phyloP scores from a whole-genome alignment of 2,113 vertebrate genomes.

The Erinaceus europaeus region DNA sequence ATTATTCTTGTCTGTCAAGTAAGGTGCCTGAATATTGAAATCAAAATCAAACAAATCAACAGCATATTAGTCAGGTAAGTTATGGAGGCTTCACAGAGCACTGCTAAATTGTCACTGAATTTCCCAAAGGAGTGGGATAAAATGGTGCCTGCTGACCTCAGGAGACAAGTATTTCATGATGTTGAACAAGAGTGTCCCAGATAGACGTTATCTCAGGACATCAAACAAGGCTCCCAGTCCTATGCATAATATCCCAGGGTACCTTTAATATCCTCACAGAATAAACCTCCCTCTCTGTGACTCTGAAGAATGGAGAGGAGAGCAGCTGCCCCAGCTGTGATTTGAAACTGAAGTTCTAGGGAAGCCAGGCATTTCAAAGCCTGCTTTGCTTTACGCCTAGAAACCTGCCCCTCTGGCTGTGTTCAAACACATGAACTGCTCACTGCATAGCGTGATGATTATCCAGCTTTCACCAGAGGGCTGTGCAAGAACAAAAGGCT shows the following conservation, averaged over 20 bases:
- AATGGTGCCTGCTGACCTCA: neutral
- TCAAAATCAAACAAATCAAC: neutral
- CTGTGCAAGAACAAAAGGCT: slow-evolving; percentile 57
- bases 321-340: neutral
- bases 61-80: neutral
- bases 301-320: neutral
- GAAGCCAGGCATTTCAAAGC: slow-evolving; percentile 60
- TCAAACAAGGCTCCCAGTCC: slow-evolving; percentile 53
- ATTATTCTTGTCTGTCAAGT: neutral
- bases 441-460: slow-evolving; percentile 32
- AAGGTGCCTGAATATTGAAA: neutral
- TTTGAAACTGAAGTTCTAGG: slow-evolving; percentile 14
- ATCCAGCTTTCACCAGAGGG: slow-evolving; percentile 7
- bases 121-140: slow-evolving; percentile 26
- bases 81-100: neutral
- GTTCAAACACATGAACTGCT: slow-evolving; percentile 53
- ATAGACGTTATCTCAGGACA: slow-evolving; percentile 57
- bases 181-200: slow-evolving; percentile 36
- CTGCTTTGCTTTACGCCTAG: slow-evolving; percentile 18
- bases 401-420: slow-evolving; percentile 44
- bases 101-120: neutral
- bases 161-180: neutral
- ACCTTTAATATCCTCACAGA: slow-evolving; percentile 56
- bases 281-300: neutral
- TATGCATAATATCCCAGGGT: slow-evolving; percentile 34